These are phyloP conservation scores for Lophotriccus pileatus DNA, from an alignment of 2,797 vertebrate genomes.

Conservation along the genomic window DNA sequence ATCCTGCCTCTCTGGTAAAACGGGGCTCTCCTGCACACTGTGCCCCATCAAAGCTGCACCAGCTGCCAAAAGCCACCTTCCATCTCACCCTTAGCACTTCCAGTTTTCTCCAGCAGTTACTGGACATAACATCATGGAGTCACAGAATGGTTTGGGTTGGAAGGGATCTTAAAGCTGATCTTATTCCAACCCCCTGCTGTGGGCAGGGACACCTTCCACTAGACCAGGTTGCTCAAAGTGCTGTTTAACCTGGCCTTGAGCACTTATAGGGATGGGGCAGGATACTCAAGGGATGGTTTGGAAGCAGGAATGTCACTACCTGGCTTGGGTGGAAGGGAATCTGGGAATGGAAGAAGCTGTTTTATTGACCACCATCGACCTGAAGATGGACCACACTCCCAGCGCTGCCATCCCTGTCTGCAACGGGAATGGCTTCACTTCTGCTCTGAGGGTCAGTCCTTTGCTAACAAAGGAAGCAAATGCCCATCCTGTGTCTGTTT, in stretches of 20 bases:
- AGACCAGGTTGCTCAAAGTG: neutral
- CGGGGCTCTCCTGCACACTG: neutral
- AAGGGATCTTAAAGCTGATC: neutral
- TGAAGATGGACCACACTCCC: neutral
- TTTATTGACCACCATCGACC: accelerated
- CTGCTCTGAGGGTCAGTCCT: neutral
- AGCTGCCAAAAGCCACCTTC: neutral
- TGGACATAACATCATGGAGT: neutral
- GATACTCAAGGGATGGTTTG: neutral
- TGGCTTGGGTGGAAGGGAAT: neutral
- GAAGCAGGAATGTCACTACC: neutral
- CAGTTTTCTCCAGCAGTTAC: neutral
- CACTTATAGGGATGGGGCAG: neutral
- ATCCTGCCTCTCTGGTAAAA: neutral
- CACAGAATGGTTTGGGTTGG: neutral
- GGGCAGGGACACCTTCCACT: neutral
- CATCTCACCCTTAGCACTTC: neutral
- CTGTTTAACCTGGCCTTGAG: neutral
- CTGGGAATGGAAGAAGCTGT: neutral
- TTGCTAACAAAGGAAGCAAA: neutral
- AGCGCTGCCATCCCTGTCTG: neutral
- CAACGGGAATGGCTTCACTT: accelerated
- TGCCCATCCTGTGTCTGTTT: neutral
- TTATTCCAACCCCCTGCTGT: neutral
- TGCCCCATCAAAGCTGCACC: neutral